These are phyloP conservation scores for Zeuzera pyrina DNA, from an alignment of 2,888 invertebrate species.

Conservation along the genomic window DNA sequence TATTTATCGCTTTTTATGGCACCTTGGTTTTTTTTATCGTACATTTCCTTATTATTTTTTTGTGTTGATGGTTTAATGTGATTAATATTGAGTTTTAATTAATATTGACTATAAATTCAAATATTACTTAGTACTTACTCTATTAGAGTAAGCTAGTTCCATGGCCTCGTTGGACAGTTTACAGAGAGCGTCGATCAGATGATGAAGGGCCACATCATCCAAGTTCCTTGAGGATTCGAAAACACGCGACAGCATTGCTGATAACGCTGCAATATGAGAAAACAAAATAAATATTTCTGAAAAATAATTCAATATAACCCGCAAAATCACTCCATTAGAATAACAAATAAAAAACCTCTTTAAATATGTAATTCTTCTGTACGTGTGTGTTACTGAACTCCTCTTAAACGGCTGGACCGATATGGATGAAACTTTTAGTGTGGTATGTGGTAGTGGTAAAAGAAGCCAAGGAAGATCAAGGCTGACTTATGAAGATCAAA, in stretches of 20 bases:
- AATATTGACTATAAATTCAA: too few species aligned
- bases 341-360: background rate
- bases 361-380: background rate
- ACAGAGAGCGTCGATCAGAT: conserved; percentile 96
- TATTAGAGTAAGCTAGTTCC: conserved; percentile 95
- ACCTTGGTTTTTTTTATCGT: too few species aligned
- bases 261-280: conserved; percentile 73
- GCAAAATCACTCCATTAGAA: background rate
- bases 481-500: too few species aligned
- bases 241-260: conserved; percentile 91
- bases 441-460: too few species aligned
- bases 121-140: conserved; percentile 66
- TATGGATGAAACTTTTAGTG: too few species aligned
- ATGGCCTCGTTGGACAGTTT: conserved; percentile 97
- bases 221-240: conserved; percentile 96
- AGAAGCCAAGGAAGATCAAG: too few species aligned
- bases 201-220: conserved; percentile 95
- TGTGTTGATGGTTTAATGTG: too few species aligned
- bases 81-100: too few species aligned
- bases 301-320: background rate
- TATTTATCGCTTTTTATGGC: too few species aligned
- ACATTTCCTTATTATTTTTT: too few species aligned
- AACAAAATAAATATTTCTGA: too few species aligned
- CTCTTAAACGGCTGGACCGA: too few species aligned
- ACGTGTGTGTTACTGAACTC: background rate